A percentile compares a stretch with the other conserved stretches of the same genome.
Conservation (phyloP, 2,797 vertebrate genomes). For the Lithobates sylvaticus region DNA sequence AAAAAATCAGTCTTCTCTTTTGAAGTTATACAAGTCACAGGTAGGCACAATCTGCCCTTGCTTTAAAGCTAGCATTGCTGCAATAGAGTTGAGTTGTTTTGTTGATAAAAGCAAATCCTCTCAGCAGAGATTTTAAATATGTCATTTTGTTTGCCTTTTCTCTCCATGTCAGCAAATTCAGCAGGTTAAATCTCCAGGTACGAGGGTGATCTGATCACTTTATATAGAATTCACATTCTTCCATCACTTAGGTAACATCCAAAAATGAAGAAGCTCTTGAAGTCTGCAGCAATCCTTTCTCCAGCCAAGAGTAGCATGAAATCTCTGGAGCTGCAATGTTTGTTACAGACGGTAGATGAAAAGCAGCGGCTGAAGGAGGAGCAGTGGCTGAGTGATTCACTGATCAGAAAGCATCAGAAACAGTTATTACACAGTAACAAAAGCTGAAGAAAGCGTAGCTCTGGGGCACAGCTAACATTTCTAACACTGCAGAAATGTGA, state of each 20-base stretch:
- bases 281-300: not conserved
- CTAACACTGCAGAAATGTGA: constrained; percentile 35
- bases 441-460: constrained; percentile 23
- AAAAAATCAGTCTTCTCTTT: not conserved
- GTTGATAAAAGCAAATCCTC: constrained; percentile 9
- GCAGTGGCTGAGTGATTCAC: constrained; percentile 44
- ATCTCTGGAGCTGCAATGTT: constrained; percentile 37
- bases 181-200: not conserved
- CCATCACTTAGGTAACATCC: not conserved
- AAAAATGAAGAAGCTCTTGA: not conserved
- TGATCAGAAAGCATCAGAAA: constrained; percentile 47
- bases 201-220: not conserved
- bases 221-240: constrained; percentile 1
- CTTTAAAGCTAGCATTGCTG: not conserved
- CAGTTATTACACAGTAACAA: constrained; percentile 36
- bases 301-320: constrained; percentile 1
- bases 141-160: constrained; percentile 4
- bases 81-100: not conserved
- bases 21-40: not conserved
- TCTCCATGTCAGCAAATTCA: not conserved
- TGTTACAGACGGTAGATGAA: constrained; percentile 30
- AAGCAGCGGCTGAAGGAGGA: constrained; percentile 34
- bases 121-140: not conserved
- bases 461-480: constrained; percentile 14
- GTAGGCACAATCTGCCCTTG: not conserved